Base-by-base conservation (phyloP, 2,888 invertebrate species). In the Chrysolina americana region DNA sequence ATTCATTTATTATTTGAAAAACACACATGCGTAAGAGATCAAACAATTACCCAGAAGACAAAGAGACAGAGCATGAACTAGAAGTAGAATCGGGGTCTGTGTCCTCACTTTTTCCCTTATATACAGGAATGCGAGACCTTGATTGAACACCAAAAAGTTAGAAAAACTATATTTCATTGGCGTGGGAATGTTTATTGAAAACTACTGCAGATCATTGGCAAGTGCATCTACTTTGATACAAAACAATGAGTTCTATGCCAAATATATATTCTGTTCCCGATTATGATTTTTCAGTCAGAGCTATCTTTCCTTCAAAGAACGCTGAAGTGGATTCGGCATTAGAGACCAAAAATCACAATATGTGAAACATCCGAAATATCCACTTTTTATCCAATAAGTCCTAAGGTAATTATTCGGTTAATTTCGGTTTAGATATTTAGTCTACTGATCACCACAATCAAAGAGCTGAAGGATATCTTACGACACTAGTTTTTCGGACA, bases 51-150 rank as follows among this genome's bases (percentile, higher is more conserved):
- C 89, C 89, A 82, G 89, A 88, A 83, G 89, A 89, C 76, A 87
- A 86, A 83, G 88, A 87, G 81, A 88, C 83, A 84, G 88, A 88
- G 81, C 88, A 88, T 81, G 89, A 88, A 79, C 88, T 88, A 76
- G 88, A 88, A 75, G 88, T 88, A 66, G 88, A 88, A 80, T 88
- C 88, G 76, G 86, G 85, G 73, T 88, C 89, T 75, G 84, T 85
- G 80, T 88, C 88, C 81, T 84, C 87, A 83, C 83, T 85, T 82
- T 80, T 80, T 68, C 93, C 93, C 83, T 92, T 90, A 88, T 92
- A 93, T 77, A 94, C 91, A 79, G 94, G 94, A 86, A 94, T 94
- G 90, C 93, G 92, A 86, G 93, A 92, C 87, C 88, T 88, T 83
- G 47, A 50, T 70, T 59, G 63, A 74, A 79, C 77, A 79, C 73